Evolutionary conservation across 2,113 vertebrate species (phyloP).

Genomic region (Clarias gariepinus): DNA sequence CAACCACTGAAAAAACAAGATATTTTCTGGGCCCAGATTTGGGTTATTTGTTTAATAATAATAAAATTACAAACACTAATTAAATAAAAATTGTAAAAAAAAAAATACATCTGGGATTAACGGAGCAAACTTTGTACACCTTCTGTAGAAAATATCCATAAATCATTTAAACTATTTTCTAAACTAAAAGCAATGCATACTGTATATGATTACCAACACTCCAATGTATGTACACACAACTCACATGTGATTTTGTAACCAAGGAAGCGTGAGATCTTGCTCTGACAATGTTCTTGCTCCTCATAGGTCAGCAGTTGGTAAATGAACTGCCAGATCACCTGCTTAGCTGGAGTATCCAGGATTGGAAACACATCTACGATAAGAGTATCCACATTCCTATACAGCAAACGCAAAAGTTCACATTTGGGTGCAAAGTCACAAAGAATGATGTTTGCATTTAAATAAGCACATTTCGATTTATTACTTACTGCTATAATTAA

Average conservation of each 20-base stretch:
- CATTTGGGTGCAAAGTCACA: not conserved
- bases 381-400: conserved; percentile 93
- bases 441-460: not conserved
- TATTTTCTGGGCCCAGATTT: not conserved
- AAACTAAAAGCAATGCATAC: not conserved
- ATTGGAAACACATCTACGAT: conserved; percentile 94
- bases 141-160: not conserved
- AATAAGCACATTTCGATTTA: no score
- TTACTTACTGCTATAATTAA: no score
- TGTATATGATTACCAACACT: conserved; percentile 4
- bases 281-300: conserved; percentile 95
- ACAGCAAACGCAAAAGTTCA: conserved; percentile 36
- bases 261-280: conserved; percentile 94
- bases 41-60: not conserved
- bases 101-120: not conserved
- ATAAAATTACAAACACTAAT: not conserved
- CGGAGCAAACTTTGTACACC: not conserved
- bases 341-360: conserved; percentile 95
- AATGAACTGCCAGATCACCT: conserved; percentile 97
- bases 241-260: conserved; percentile 84
- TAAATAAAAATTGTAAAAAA: not conserved
- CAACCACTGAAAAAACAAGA: not conserved
- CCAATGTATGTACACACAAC: conserved; percentile 14
- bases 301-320: conserved; percentile 97
- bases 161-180: not conserved